Base-by-base conservation (phyloP, 1,140 invertebrate genomes). In the Camponotus pennsylvanicus region DNA sequence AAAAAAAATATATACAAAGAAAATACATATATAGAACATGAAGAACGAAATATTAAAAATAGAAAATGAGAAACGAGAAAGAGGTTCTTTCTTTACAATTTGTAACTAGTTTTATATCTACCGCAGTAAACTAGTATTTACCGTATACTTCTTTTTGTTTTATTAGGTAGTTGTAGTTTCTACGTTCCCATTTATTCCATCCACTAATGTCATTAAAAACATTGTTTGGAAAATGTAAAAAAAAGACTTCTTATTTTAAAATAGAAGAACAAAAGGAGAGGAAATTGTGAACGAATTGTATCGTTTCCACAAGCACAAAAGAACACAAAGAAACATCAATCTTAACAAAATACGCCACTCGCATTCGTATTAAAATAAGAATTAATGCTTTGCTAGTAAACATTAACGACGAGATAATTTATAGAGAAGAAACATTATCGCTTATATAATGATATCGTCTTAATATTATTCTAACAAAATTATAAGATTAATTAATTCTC, bases 161-260 rank as follows among this genome's bases (percentile, higher is more conserved):
- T 2, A 45, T 8, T 6, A 2, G 15, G 37, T 18, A 13, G 13
- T 27, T 66, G 34, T 63, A 67, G n/a, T 79, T 79, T 66, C 1
- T 18, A 45, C 9, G 21, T 63, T 40, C 18, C 32, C 3, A 79
- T 79, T 79, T 21, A 55, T 78, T 45, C 34, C 32, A 78, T 79
- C 7, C 18, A 34, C 32, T 45, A 37, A 37, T 34, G 40, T 52
- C n/a, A 52, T 79, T 55, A 27, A 79, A 45, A 79, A 66, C n/a
- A 4, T 37, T 7, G 9, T 52, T 18, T 32, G 34, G 55, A 69
- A 67, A 69, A 67, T 37, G 11, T 8, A 27, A 42, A 37, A 66
- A 42, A 63, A 27, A 37, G 37, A n/a, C 8, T 42, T 34, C n/a
- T 13, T 69, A 8, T 79, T 79, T 79, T 67, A 9, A n/a, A 67